Percentiles rank a stretch among this genome's conserved stretches.
phyloP scores from a whole-genome alignment of 2,888 invertebrate species.

The Drosophila nigricruria region DNA sequence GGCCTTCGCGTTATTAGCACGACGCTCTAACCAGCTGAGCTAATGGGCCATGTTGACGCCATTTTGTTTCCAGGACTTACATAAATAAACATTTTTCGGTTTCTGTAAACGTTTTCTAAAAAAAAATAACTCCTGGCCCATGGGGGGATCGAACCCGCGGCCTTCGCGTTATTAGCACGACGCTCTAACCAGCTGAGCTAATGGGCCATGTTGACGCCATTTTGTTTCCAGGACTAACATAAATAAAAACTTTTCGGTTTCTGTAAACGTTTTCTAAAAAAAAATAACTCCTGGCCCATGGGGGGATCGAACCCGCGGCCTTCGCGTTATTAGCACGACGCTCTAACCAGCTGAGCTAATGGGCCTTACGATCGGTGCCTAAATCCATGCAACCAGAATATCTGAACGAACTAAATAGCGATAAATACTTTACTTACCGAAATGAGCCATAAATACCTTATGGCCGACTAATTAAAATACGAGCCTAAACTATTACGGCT shows the following conservation, averaged over 20 bases:
- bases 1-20: slow-evolving; percentile 86
- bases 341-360: slow-evolving; percentile 86
- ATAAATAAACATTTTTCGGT: too few relatives aligned
- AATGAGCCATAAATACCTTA: background rate
- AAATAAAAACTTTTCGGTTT: background rate
- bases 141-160: slow-evolving; percentile 86
- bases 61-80: too few relatives aligned
- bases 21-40: slow-evolving; percentile 86
- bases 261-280: background rate
- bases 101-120: slow-evolving; percentile 21
- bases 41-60: slow-evolving; percentile 81
- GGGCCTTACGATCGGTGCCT: slow-evolving; percentile 66
- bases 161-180: slow-evolving; percentile 86
- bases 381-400: background rate
- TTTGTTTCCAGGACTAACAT: slow-evolving; percentile 7
- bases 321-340: slow-evolving; percentile 86
- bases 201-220: slow-evolving; percentile 77
- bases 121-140: slow-evolving; percentile 74
- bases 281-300: slow-evolving; percentile 81
- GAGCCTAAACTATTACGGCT: background rate
- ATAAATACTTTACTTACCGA: slow-evolving; percentile 27
- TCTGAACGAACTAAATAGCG: background rate
- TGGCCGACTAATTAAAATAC: background rate
- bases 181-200: slow-evolving; percentile 86
- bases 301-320: slow-evolving; percentile 86